Conservation (phyloP, 2,797 vertebrate genomes). For the Bradypus variegatus region DNA sequence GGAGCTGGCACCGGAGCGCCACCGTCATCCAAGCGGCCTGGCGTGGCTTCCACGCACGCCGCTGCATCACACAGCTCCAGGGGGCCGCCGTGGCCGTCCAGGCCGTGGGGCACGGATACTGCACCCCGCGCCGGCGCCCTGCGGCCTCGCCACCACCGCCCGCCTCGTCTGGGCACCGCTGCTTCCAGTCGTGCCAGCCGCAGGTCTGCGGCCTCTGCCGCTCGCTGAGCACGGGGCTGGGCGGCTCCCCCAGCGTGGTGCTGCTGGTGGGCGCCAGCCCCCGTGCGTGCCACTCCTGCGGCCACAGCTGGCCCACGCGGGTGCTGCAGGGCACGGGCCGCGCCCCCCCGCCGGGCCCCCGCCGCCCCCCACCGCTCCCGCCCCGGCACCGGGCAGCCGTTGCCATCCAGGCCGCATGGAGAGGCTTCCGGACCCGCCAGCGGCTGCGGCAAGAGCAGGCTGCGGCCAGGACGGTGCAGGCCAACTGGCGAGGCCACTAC, state of each 20-base stretch:
- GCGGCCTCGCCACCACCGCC: rapidly evolving
- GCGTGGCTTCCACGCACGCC: conserved; percentile 28
- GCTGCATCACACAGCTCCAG: not conserved
- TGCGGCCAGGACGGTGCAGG: conserved; percentile 57
- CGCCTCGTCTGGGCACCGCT: not conserved
- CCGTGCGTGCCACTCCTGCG: conserved; percentile 56
- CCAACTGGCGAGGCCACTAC: conserved; percentile 56
- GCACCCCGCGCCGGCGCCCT: not conserved
- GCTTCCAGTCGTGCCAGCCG: conserved; percentile 55
- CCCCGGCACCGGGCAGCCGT: not conserved
- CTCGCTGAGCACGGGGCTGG: not conserved
- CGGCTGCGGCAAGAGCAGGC: not conserved
- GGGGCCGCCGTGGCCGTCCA: conserved; percentile 16
- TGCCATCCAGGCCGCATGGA: conserved; percentile 53
- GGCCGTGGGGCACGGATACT: conserved; percentile 45
- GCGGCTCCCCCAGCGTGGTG: conserved; percentile 21
- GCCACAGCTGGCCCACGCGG: conserved; percentile 31
- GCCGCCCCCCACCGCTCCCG: rapidly evolving
- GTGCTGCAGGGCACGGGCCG: conserved; percentile 54
- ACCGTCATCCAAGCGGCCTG: conserved; percentile 49
- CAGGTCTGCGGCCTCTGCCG: conserved; percentile 31
- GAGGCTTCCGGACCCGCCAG: conserved; percentile 39
- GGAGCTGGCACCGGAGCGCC: conserved; percentile 41
- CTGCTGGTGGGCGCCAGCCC: conserved; percentile 42
- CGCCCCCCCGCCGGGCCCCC: rapidly evolving